Conservation (phyloP, 2,888 invertebrate species). For the Ophion ellenae region DNA sequence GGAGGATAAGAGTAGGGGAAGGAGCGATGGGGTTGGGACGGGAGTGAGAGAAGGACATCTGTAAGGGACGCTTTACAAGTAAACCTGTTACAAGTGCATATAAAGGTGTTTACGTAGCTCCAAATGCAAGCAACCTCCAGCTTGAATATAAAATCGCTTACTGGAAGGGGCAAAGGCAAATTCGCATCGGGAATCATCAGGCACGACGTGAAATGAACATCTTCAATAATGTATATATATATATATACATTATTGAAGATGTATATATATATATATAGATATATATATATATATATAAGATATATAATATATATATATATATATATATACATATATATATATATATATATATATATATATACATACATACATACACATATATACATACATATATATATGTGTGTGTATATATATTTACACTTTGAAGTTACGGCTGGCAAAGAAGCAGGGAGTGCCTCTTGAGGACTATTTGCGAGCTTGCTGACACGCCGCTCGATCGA, state of each 20-base stretch:
- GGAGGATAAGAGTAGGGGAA: slow-evolving; percentile 2
- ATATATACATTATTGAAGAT: too few relatives aligned
- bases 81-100: background rate
- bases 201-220: slow-evolving; percentile 32
- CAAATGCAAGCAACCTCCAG: slow-evolving; percentile 3
- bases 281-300: too few relatives aligned
- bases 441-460: slow-evolving; percentile 87
- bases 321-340: too few relatives aligned
- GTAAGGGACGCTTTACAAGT: slow-evolving; percentile 3
- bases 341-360: too few relatives aligned
- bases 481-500: slow-evolving; percentile 84
- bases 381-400: too few relatives aligned
- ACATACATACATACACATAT: too few relatives aligned
- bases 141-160: slow-evolving; percentile 19
- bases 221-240: background rate
- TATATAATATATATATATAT: too few relatives aligned
- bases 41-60: background rate
- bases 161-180: slow-evolving; percentile 25
- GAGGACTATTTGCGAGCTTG: slow-evolving; percentile 88
- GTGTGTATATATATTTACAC: slow-evolving; percentile 38
- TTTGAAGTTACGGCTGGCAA: slow-evolving; percentile 85
- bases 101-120: slow-evolving; percentile 6
- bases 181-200: slow-evolving; percentile 42
- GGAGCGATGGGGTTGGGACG: background rate
- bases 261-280: too few relatives aligned